Evolutionary conservation across 2,888 invertebrate genomes (phyloP).

Genomic region (Pilophorus perplexus): DNA sequence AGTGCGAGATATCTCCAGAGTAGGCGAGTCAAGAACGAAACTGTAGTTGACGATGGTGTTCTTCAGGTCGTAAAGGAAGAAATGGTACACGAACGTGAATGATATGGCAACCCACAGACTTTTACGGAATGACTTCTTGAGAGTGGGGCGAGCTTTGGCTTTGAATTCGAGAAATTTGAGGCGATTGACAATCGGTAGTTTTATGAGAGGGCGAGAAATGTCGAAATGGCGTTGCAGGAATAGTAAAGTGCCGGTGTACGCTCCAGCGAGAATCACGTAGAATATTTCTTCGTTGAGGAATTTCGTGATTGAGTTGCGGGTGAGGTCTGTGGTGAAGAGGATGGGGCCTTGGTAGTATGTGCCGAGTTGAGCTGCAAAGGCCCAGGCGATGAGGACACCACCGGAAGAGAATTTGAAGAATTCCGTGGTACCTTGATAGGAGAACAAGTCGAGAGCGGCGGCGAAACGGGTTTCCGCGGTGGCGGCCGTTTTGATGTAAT

Average conservation of each 20-base stretch:
- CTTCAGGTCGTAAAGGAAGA: slow-evolving; percentile 23
- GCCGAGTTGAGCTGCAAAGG: slow-evolving; percentile 25
- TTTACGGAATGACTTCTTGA: slow-evolving; percentile 1
- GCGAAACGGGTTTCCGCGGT: slow-evolving; percentile 9
- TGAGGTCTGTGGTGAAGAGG: slow-evolving; percentile 2
- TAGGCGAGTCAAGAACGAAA: slow-evolving; percentile 6
- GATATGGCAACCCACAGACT: not conserved
- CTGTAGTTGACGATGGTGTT: not conserved
- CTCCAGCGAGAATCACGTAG: slow-evolving; percentile 16
- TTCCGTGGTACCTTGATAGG: not conserved
- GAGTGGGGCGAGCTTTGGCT: slow-evolving; percentile 29
- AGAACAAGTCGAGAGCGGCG: slow-evolving; percentile 8
- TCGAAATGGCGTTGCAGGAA: slow-evolving; percentile 29
- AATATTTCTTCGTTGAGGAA: slow-evolving; percentile 22
- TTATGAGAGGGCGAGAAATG: slow-evolving; percentile 18
- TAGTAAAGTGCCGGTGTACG: not conserved
- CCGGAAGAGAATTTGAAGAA: slow-evolving; percentile 17
- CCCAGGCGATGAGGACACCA: slow-evolving; percentile 10
- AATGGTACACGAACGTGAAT: slow-evolving; percentile 30
- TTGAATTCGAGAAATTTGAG: slow-evolving; percentile 20
- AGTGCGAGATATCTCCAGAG: slow-evolving; percentile 15
- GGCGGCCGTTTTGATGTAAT: slow-evolving; percentile 10
- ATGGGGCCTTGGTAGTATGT: slow-evolving; percentile 13
- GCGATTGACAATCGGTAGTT: slow-evolving; percentile 19
- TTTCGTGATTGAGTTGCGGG: not conserved